phyloP scores from a whole-genome alignment of 2,888 invertebrate genomes.

The Drosophila parthenogenetica region DNA sequence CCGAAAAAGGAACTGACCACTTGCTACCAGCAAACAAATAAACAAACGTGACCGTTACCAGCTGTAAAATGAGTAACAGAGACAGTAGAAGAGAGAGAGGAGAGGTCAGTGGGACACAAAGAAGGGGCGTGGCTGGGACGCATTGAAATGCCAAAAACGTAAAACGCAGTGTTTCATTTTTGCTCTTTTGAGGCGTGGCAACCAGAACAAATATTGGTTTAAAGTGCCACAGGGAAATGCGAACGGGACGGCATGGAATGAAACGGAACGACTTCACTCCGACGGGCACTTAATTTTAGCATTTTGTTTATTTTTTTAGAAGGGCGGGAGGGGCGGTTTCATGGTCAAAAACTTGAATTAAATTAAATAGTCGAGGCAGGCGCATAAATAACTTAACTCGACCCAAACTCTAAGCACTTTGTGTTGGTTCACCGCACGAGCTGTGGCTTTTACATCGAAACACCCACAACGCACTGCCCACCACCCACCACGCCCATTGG shows the following conservation, averaged over 20 bases:
- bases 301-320: slow-evolving; percentile 32
- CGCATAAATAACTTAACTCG: slow-evolving; percentile 55
- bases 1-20: slow-evolving; percentile 48
- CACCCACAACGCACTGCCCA: background rate
- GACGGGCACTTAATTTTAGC: slow-evolving; percentile 36
- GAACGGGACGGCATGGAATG: background rate
- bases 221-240: slow-evolving; percentile 36
- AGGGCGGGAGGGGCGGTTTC: slow-evolving; percentile 2
- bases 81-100: no score
- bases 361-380: slow-evolving; percentile 52
- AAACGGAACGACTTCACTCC: background rate
- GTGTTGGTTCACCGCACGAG: slow-evolving; percentile 46
- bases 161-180: slow-evolving; percentile 61
- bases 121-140: slow-evolving; percentile 43
- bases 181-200: slow-evolving; percentile 60
- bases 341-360: slow-evolving; percentile 45
- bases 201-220: slow-evolving; percentile 68
- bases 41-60: slow-evolving; percentile 58
- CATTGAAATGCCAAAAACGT: slow-evolving; percentile 80
- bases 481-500: slow-evolving; percentile 3
- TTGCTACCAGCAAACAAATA: slow-evolving; percentile 62
- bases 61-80: slow-evolving; percentile 13
- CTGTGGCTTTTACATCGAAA: background rate
- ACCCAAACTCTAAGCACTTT: slow-evolving; percentile 27
- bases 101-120: no score